Evolutionary conservation across 2,888 invertebrate species (phyloP), one percentile per base, ranked within the genome.

Genomic region (Synergus umbraculus): DNA sequence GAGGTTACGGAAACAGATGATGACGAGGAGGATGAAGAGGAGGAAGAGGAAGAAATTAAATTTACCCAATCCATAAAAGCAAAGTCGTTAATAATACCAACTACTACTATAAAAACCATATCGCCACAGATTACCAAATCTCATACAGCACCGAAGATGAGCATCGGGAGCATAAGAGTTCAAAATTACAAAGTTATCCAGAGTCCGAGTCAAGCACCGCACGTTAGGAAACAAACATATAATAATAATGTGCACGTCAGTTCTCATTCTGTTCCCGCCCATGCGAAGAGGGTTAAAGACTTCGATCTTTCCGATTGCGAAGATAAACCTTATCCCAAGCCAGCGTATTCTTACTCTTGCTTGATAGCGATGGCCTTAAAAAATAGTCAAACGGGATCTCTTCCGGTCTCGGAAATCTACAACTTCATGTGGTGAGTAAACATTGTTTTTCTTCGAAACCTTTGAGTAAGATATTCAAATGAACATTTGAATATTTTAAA

Each of bases 321-420:
- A 67, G 92, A 93, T 63, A 94, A 95, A 80, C 94, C 95, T 69
- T 98, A 96, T 89, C 98, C 98, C 0, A 99, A 99, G 92, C 99
- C 99, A 7, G 97, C 98, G 4, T 99, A 98, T 93, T 99, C 99
- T 15, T 99, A 99, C 92, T 98, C 98, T 81, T 99, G 99, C 93
- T 94, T 99, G 84, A 99, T 99, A 91, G 99, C 99, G 1, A 97
- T 99, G 97, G 98, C 99, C 5, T 93, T 99, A 83, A 99, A 99
- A 93, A 99, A 99, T 92, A 98, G 98, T 83, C 95, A 96, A 87
- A 97, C 97, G 78, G 99, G 99, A 78, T 97, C 98, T 88, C 93
- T 99, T 88, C 99, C 99, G 4, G 99, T 99, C 54, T 98, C 98
- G 13, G 99, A 99, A 93, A 99, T 99, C 87, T 99, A 99, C 93